phyloP scores from a whole-genome alignment of 1,140 invertebrate species.

The Apolygus lucorum region DNA sequence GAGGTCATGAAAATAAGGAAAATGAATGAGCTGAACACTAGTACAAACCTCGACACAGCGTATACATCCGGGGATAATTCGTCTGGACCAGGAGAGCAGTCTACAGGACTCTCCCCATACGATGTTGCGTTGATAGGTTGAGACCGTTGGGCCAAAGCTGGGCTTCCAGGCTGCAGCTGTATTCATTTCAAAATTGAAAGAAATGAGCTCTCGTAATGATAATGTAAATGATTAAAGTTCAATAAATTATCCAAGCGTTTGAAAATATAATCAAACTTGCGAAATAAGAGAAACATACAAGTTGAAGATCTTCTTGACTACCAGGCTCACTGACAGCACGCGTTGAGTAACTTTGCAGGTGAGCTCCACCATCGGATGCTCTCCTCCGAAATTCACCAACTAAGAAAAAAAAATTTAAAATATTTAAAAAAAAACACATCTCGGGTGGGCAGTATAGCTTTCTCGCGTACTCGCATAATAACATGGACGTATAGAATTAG shows the following conservation, averaged over 20 bases:
- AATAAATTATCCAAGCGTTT: too few relatives aligned
- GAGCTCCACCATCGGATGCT: slow-evolving; percentile 92
- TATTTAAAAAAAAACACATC: too few relatives aligned
- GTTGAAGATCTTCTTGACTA: slow-evolving; percentile 50
- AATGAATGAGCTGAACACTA: too few relatives aligned
- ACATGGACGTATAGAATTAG: too few relatives aligned
- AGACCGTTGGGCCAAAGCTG: slow-evolving; percentile 42
- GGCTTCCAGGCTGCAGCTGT: slow-evolving; percentile 43
- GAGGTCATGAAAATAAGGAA: too few relatives aligned
- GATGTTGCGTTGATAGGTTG: slow-evolving; percentile 38
- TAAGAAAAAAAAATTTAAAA: too few relatives aligned
- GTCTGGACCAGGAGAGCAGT: slow-evolving; percentile 21
- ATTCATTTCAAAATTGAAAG: slow-evolving; percentile 8
- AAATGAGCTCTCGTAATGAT: too few relatives aligned
- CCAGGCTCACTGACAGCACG: slow-evolving; percentile 54
- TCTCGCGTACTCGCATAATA: too few relatives aligned
- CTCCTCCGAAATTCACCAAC: slow-evolving; percentile 75
- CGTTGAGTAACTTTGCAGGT: slow-evolving; percentile 71
- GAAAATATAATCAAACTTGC: too few relatives aligned
- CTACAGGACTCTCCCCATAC: slow-evolving; percentile 23
- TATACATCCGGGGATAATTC: slow-evolving; percentile 32
- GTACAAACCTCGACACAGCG: slow-evolving; percentile 16
- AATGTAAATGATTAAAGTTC: too few relatives aligned
- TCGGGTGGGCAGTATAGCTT: too few relatives aligned
- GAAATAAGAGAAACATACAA: slow-evolving; percentile 41